Evolutionary conservation across 2,797 vertebrate species (phyloP).

Genomic region (Vespertilio murinus): DNA sequence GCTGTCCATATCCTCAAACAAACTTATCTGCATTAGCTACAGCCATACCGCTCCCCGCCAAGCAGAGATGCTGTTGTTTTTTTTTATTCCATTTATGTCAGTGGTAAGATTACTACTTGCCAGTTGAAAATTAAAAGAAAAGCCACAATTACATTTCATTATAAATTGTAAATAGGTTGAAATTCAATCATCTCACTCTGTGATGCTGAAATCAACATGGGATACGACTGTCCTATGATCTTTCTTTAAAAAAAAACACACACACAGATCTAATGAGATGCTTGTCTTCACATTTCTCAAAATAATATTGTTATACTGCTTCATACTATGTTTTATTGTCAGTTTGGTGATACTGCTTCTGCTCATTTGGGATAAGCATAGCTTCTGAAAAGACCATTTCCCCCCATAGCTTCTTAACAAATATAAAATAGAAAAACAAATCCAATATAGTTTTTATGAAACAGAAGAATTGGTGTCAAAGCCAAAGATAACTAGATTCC

Average conservation of each 20-base stretch:
- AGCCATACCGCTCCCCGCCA: slow-evolving; percentile 57
- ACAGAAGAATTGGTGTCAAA: background rate
- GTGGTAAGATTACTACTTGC: slow-evolving; percentile 64
- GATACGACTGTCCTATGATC: background rate
- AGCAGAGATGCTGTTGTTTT: slow-evolving; percentile 58
- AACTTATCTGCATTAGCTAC: slow-evolving; percentile 79
- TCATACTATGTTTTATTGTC: background rate
- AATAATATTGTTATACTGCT: slow-evolving; percentile 20
- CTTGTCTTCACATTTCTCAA: background rate
- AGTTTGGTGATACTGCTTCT: background rate
- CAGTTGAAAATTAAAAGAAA: slow-evolving; percentile 62
- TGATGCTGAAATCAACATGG: slow-evolving; percentile 40
- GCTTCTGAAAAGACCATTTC: background rate
- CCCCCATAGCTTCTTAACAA: background rate
- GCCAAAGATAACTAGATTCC: slow-evolving; percentile 21
- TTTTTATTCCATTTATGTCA: slow-evolving; percentile 62
- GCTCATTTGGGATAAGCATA: background rate
- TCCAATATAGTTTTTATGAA: background rate
- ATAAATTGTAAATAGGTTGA: slow-evolving; percentile 70
- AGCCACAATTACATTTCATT: slow-evolving; percentile 68
- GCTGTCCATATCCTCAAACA: slow-evolving; percentile 75
- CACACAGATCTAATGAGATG: background rate
- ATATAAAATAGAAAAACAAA: background rate
- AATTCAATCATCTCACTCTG: slow-evolving; percentile 60
- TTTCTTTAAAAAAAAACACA: background rate